Evolutionary conservation across 2,888 invertebrate genomes (phyloP), one percentile per base, ranked within the genome.

Genomic region (Papilio gigon): DNA sequence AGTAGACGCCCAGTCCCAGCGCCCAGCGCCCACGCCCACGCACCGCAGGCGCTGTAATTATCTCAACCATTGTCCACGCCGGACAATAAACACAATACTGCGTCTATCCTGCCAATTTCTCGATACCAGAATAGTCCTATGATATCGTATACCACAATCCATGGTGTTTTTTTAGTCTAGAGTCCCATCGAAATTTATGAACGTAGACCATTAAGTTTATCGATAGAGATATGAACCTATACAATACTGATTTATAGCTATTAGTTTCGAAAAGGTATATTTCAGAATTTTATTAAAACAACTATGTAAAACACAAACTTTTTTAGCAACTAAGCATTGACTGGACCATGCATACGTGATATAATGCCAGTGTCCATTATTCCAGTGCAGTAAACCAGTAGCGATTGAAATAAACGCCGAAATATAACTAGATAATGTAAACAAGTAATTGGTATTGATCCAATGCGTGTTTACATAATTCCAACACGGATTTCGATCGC

Each of bases 51-150:
- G 30, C 65, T 61, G 64, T 71, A 78, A 72, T 74, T 74, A 76
- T 74, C 74, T 71, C 65, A 42, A 8, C 77, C 72, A 79, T 79
- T 78, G 78, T 79, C 73, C 75, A 73, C 73, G 62, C 65, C 60
- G 68, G 58, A 67, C 72, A 73, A 76, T 74, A 78, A 77, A 76
- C 74, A 72, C 68, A 64, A 68, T 65, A 60, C 44, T 17, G 53
- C 42, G 56, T 65, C 65, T 64, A 68, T 64, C 44, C 59, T n/a
- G 12, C 17, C 59, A 64, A 47, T n/a, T 63, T 64, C 64, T 59
- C 47, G 59, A 67, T 68, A 37, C 47, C 8, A 68, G 53, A 30
- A 67, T 67, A 44, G 17, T 17, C 60, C 9, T 53, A 53, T 40
- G 67, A 67, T 67, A 67, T 27, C 53, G 30, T 17, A 50, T 25